Evolutionary conservation across 2,888 invertebrate genomes (phyloP).

Genomic region (Carabus problematicus): DNA sequence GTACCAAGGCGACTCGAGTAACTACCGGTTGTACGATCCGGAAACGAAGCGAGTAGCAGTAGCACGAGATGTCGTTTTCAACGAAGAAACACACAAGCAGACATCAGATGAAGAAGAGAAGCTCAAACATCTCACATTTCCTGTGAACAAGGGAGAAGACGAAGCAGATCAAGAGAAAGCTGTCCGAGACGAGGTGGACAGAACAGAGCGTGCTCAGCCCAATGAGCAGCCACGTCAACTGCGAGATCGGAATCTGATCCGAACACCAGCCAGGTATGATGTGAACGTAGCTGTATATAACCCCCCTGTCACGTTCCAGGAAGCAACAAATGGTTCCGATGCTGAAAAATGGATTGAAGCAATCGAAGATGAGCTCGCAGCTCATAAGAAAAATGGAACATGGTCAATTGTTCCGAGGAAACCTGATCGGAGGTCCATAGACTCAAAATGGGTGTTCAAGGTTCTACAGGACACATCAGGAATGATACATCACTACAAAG

Average conservation of each 20-base stretch:
- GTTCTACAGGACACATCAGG: constrained; percentile 38
- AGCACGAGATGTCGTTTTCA: constrained; percentile 46
- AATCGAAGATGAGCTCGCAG: constrained; percentile 39
- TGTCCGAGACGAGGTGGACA: too few species aligned
- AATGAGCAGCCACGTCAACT: neutral
- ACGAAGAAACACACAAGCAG: constrained; percentile 32
- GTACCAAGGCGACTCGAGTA: constrained; percentile 40
- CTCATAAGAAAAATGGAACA: constrained; percentile 42
- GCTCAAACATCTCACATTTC: neutral
- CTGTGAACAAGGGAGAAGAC: neutral
- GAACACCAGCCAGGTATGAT: constrained; percentile 22
- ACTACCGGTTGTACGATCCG: constrained; percentile 46
- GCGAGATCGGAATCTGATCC: neutral
- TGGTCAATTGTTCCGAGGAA: constrained; percentile 24
- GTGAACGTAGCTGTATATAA: constrained; percentile 39
- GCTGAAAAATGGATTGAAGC: neutral
- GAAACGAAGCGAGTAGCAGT: constrained; percentile 45
- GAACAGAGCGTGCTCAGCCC: neutral
- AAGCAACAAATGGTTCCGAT: constrained; percentile 24
- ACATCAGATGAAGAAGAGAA: neutral
- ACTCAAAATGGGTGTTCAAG: constrained; percentile 44
- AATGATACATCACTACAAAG: constrained; percentile 43
- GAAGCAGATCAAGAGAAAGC: constrained; percentile 15
- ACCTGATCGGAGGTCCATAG: constrained; percentile 39
- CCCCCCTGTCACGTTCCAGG: constrained; percentile 36